Conservation (phyloP, 2,113 vertebrate species). For the Castor canadensis region DNA sequence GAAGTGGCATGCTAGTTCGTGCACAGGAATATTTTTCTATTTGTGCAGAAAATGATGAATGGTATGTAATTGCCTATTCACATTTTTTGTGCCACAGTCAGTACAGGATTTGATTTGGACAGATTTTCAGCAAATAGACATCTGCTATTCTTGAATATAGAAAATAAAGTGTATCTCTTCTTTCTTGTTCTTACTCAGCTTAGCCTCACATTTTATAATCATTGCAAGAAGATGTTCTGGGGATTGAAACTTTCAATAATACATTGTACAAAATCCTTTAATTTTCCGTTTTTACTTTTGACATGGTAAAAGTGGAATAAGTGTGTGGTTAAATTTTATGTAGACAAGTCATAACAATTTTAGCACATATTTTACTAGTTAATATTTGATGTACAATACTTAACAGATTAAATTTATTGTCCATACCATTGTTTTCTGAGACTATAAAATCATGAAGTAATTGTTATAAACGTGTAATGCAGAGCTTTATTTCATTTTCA, state of each 20-base stretch:
- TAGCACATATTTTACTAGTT: neutral
- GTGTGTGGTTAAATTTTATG: neutral
- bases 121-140: slow-evolving; percentile 36
- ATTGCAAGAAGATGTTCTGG: neutral
- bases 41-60: slow-evolving; percentile 1
- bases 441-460: neutral
- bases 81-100: neutral
- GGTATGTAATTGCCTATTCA: slow-evolving; percentile 37
- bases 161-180: neutral
- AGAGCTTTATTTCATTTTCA: slow-evolving; percentile 9
- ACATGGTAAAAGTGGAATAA: neutral
- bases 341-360: neutral
- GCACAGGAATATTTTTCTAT: neutral
- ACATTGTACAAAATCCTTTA: neutral
- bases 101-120: slow-evolving; percentile 2
- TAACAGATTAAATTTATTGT: neutral
- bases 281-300: neutral
- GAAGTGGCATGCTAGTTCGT: neutral
- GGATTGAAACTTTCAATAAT: neutral
- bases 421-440: neutral
- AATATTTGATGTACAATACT: slow-evolving; percentile 14
- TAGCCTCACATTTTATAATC: neutral
- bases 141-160: neutral
- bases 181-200: neutral
- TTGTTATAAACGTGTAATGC: neutral